phyloP scores from a whole-genome alignment of 23 tunicate genomes.

The Ciona savignyi region DNA sequence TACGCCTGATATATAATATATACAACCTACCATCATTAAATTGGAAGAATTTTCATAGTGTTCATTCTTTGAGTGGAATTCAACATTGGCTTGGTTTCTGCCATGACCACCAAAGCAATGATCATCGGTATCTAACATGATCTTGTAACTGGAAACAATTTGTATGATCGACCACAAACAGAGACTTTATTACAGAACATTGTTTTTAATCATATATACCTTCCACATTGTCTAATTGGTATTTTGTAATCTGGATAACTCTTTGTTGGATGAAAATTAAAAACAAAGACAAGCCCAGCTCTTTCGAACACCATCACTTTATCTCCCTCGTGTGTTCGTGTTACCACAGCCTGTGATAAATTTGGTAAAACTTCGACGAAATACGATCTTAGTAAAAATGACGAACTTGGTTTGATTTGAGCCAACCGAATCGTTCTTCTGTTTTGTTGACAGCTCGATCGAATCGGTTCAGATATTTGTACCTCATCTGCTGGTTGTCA shows the following conservation, averaged over 20 bases:
- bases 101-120: conserved; percentile 56
- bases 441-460: conserved; percentile 64
- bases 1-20: too few relatives aligned
- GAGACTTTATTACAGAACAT: too few relatives aligned
- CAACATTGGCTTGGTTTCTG: conserved; percentile 29
- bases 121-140: conserved; percentile 54
- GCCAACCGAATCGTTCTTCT: conserved; percentile 72
- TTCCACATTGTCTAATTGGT: conserved; percentile 63
- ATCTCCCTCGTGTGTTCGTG: conserved; percentile 62
- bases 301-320: conserved; percentile 92
- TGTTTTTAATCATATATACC: too few relatives aligned
- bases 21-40: conserved; percentile 50
- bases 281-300: conserved; percentile 61
- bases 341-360: conserved; percentile 60
- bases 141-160: too few relatives aligned
- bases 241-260: conserved; percentile 72
- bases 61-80: conserved; percentile 18
- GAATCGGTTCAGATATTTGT: conserved; percentile 59
- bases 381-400: too few relatives aligned
- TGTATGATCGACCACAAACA: too few relatives aligned
- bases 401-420: too few relatives aligned
- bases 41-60: conserved; percentile 39
- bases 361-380: too few relatives aligned
- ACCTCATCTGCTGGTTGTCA: conserved; percentile 66
- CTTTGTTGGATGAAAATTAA: conserved; percentile 74